Evolutionary conservation across 1,140 invertebrate genomes (phyloP).

Genomic region (Arctopsyche grandis): DNA sequence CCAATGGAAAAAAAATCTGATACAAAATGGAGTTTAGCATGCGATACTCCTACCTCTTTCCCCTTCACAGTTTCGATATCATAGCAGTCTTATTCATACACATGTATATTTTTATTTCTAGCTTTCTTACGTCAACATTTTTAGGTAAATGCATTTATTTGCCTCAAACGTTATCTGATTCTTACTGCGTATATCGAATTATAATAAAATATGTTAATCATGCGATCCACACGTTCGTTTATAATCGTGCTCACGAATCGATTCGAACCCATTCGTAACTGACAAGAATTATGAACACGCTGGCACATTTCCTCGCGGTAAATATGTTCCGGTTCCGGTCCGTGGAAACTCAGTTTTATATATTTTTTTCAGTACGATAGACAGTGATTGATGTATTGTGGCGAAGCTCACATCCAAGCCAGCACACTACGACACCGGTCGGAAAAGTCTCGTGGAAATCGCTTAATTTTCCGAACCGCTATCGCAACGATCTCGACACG

Average conservation of each 20-base stretch:
- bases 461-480: conserved; percentile 23
- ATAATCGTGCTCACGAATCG: too few species aligned
- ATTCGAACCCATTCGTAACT: not conserved
- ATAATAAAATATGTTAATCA: not conserved
- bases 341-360: not conserved
- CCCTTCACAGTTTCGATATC: not conserved
- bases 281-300: not conserved
- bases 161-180: too few species aligned
- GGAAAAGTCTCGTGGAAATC: conserved; percentile 22
- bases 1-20: conserved; percentile 17
- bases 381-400: conserved; percentile 25
- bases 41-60: not conserved
- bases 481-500: not conserved
- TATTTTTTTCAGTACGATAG: not conserved
- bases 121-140: too few species aligned
- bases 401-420: not conserved
- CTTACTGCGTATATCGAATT: too few species aligned
- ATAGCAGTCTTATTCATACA: too few species aligned
- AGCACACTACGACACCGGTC: too few species aligned
- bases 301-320: not conserved
- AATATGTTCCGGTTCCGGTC: conserved; percentile 12
- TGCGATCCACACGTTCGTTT: not conserved
- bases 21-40: conserved; percentile 28
- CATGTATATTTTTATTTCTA: not conserved
- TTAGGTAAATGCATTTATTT: too few species aligned